Evolutionary conservation across 2,797 vertebrate species (phyloP), one percentile per base, ranked within the genome.

Genomic region (Etheostoma nigrum): DNA sequence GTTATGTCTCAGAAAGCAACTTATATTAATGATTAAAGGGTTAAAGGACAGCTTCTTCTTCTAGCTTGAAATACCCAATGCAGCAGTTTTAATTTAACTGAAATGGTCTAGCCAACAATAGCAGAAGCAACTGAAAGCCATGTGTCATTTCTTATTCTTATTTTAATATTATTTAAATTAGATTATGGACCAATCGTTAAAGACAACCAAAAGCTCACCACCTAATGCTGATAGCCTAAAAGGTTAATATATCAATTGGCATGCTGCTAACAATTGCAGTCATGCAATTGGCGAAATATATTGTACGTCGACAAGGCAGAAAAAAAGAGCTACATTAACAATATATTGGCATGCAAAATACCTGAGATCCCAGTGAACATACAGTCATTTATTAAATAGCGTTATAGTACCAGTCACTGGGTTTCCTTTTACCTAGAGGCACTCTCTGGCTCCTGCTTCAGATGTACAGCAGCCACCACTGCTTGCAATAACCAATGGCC

Each of bases 341-440:
- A 36, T n/a, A 8, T 30, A 59, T 64, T 3, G 13, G 14, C 30
- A 23, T 42, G 6, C 6, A 49, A 30, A 58, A 21, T 10, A 40
- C 27, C 14, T 1, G 6, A 60, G 14, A 67, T 57, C 5, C 11
- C 21, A 16, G n/a, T 51, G 44, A 76, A 44, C 12, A 9, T 62
- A 25, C 27, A 4, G 27, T 27, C 1, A 30, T 25, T 60, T n/a
- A 21, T 40, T 67, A n/a, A 33, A 82, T n/a, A 65, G n/a, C 36
- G 45, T 25, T 73, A 52, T 25, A 27, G 27, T 19, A 21, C 4
- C 4, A 51, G 55, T 73, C 30, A 52, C 48, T 52, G 11, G 19
- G 44, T 61, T 81, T 59, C 11, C 6, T 75, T 66, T 53, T 54
- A 48, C 16, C 57, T 45, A 2, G 27, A 70, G n/a, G 68, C 25